These are phyloP conservation scores for Apeltes quadracus DNA, from an alignment of 2,113 vertebrate species.

Conservation along the genomic window DNA sequence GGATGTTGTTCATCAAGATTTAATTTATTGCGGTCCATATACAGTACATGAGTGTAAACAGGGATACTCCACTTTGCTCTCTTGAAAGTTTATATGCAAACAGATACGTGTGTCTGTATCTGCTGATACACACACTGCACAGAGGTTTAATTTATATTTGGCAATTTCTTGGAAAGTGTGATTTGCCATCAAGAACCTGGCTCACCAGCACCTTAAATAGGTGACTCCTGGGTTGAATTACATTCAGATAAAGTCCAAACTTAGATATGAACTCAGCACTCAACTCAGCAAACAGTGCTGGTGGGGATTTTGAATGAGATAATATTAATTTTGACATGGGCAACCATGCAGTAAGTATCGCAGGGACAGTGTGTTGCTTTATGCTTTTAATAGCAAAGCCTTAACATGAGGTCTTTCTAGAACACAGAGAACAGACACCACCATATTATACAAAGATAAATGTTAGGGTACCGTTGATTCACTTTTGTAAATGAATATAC, in stretches of 20 bases:
- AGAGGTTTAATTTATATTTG: slow-evolving; percentile 21
- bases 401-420: not conserved
- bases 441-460: not conserved
- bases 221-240: slow-evolving; percentile 24
- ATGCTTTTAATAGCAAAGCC: not conserved
- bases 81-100: not conserved
- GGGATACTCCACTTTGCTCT: not conserved
- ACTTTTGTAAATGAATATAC: not conserved
- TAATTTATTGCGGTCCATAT: not conserved
- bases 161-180: slow-evolving; percentile 28
- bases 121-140: not conserved
- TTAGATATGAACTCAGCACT: not conserved
- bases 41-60: too few species aligned
- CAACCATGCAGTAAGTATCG: not conserved
- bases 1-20: not conserved
- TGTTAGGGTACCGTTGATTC: not conserved
- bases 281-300: too few species aligned
- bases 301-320: not conserved
- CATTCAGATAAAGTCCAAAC: slow-evolving; percentile 27
- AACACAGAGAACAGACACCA: not conserved
- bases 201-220: slow-evolving; percentile 5
- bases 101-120: not conserved
- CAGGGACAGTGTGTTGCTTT: not conserved
- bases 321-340: not conserved
- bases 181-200: slow-evolving; percentile 39